Evolutionary conservation across 2,113 vertebrate genomes (phyloP).

Genomic region (Pterophyllum scalare): DNA sequence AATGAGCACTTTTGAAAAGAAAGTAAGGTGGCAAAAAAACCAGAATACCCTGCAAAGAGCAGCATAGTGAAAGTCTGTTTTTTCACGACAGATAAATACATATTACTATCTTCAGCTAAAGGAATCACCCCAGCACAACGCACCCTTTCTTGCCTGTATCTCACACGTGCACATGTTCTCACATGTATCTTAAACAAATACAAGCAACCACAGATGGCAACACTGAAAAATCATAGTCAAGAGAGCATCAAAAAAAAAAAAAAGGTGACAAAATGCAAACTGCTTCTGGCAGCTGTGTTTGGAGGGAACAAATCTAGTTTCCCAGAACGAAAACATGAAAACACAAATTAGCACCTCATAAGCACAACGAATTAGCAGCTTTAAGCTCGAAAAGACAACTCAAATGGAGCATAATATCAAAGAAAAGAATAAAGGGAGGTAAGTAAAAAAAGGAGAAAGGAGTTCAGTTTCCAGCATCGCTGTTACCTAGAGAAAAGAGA

Average conservation of each 20-base stretch:
- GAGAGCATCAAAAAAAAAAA: background rate
- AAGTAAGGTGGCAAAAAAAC: background rate
- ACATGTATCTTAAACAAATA: slow-evolving; percentile 10
- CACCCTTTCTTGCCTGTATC: background rate
- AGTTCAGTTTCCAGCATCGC: slow-evolving; percentile 15
- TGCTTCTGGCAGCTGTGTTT: background rate
- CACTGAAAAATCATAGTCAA: background rate
- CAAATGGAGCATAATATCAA: background rate
- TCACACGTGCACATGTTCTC: slow-evolving; percentile 14
- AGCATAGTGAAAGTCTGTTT: background rate
- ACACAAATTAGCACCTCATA: background rate
- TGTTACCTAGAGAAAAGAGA: slow-evolving; percentile 61
- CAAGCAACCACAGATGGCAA: background rate
- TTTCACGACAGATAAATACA: background rate
- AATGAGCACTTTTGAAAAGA: slow-evolving; percentile 8
- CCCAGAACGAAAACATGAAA: slow-evolving; percentile 9
- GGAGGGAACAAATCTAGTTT: slow-evolving; percentile 15
- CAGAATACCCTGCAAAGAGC: background rate
- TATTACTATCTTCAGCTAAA: background rate
- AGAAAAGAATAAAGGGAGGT: background rate
- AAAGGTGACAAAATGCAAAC: slow-evolving; percentile 12
- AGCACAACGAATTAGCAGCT: background rate
- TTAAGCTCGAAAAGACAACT: background rate
- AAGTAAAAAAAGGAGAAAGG: background rate
- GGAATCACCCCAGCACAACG: background rate